Evolutionary conservation across 1,140 invertebrate species (phyloP).

Genomic region (Bombus difficillimus): DNA sequence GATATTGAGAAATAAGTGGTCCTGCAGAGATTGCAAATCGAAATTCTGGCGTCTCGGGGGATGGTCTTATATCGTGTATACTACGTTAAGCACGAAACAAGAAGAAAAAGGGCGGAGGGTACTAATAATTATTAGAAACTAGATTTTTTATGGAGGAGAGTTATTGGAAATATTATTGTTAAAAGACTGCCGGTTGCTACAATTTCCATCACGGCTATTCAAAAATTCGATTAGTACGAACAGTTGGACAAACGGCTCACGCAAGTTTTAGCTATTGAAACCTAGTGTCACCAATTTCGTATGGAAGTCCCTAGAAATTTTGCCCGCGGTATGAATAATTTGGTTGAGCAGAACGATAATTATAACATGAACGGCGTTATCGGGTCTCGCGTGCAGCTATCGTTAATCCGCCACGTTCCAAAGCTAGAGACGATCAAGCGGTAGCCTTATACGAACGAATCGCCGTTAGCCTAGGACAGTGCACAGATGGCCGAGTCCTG

Average conservation of each 20-base stretch:
- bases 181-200: background rate
- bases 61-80: too few relatives aligned
- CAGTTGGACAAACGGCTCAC: slow-evolving; percentile 1
- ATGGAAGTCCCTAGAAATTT: background rate
- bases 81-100: too few relatives aligned
- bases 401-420: slow-evolving; percentile 22
- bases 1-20: background rate
- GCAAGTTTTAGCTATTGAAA: slow-evolving; percentile 56
- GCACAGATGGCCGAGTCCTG: slow-evolving; percentile 60
- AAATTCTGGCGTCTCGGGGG: background rate
- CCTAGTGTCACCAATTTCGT: background rate
- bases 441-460: background rate
- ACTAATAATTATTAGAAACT: too few relatives aligned
- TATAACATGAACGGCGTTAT: slow-evolving; percentile 21
- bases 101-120: fast-evolving
- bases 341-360: slow-evolving; percentile 2
- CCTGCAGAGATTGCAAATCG: background rate
- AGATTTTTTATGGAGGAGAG: too few relatives aligned
- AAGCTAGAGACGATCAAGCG: background rate
- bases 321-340: background rate
- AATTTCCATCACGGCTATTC: slow-evolving; percentile 32
- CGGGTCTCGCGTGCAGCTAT: background rate
- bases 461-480: slow-evolving; percentile 10
- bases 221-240: slow-evolving; percentile 42
- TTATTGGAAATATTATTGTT: too few relatives aligned